Conservation (phyloP, 1,140 invertebrate genomes). For the Brachionus angularis region DNA sequence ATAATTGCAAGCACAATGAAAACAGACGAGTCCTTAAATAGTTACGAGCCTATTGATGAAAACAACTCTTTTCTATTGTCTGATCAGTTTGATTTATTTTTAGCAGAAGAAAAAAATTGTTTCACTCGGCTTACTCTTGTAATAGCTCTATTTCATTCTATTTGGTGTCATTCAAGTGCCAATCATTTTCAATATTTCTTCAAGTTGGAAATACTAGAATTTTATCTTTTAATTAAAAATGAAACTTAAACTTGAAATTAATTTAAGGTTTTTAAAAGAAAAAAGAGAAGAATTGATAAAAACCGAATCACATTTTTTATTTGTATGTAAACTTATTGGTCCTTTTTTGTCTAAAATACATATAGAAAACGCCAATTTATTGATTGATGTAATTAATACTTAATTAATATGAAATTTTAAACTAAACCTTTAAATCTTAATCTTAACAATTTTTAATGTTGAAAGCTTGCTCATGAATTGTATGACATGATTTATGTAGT, state of each 20-base stretch:
- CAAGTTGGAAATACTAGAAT: neutral
- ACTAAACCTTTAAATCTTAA: no score
- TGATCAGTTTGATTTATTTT: constrained; percentile 31
- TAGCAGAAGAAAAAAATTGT: constrained; percentile 14
- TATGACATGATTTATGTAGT: constrained; percentile 43
- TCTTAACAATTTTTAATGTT: no score
- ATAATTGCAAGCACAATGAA: constrained; percentile 9
- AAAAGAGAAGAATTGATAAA: constrained; percentile 21
- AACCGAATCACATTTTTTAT: constrained; percentile 42
- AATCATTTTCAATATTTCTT: constrained; percentile 39
- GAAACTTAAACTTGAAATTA: neutral
- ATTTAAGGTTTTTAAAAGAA: constrained; percentile 28
- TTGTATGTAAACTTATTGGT: constrained; percentile 28
- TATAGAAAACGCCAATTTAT: constrained; percentile 37
- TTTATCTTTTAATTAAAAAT: neutral
- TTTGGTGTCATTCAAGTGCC: constrained; percentile 16
- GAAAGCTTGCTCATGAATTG: constrained; percentile 3
- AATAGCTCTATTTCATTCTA: constrained; percentile 31
- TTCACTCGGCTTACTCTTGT: constrained; percentile 9
- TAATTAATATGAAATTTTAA: neutral
- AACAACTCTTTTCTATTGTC: neutral
- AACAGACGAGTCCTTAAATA: constrained; percentile 20
- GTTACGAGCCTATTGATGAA: neutral
- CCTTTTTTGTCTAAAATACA: constrained; percentile 41
- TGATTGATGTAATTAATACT: constrained; percentile 29